A percentile compares a stretch with the other conserved stretches of the same genome.
Conservation (phyloP, 2,113 vertebrate genomes). For the Gymnocephalus cernua region DNA sequence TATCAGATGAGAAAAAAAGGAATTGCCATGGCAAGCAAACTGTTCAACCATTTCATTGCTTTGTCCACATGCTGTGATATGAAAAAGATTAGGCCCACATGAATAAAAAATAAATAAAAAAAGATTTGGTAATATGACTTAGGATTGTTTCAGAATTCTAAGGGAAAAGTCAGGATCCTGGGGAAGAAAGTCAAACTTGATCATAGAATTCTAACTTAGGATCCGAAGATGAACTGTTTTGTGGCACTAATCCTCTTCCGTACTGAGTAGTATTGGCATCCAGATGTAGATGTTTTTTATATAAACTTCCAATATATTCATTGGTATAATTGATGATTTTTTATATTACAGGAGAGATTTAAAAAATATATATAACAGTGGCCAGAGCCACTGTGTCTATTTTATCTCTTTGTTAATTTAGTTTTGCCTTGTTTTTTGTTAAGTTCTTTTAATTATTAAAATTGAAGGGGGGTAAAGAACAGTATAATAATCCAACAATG, state of each 20-base stretch:
- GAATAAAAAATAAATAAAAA: neutral
- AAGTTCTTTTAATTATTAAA: constrained; percentile 81
- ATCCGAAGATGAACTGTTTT: neutral
- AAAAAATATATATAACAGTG: constrained; percentile 88
- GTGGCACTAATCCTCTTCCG: constrained; percentile 49
- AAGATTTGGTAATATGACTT: neutral
- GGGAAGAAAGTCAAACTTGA: neutral
- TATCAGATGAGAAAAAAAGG: constrained; percentile 68
- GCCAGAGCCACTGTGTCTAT: constrained; percentile 91
- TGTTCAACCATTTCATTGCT: constrained; percentile 88
- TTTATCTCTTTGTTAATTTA: constrained; percentile 88
- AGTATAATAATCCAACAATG: constrained; percentile 89
- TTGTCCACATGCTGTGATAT: constrained; percentile 81
- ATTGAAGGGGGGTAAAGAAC: constrained; percentile 83
- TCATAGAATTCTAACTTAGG: neutral
- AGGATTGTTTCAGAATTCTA: neutral
- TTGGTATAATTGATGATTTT: constrained; percentile 97
- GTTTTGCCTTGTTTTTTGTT: constrained; percentile 86
- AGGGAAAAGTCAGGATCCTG: neutral
- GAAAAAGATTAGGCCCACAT: constrained; percentile 14
- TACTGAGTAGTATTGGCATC: constrained; percentile 87
- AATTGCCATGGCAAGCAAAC: constrained; percentile 88
- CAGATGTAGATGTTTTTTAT: constrained; percentile 87
- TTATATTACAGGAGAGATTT: constrained; percentile 92
- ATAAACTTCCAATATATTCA: constrained; percentile 96